phyloP scores from a whole-genome alignment of 2,888 invertebrate genomes.

The Gymnocheta viridis region DNA sequence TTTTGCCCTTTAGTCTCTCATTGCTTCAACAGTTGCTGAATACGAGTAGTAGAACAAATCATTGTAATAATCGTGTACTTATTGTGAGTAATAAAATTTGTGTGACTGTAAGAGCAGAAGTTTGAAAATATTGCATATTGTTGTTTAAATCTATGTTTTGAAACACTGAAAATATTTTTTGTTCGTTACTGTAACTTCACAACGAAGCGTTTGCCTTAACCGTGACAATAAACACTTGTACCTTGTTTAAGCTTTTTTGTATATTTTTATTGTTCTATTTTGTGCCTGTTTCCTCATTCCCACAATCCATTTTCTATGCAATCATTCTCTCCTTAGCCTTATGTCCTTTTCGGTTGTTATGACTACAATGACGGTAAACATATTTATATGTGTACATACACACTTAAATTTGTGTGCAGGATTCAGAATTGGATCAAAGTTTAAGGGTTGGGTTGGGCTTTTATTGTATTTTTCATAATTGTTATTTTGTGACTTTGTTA shows the following conservation, averaged over 20 bases:
- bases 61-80: neutral
- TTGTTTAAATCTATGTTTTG: neutral
- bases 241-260: conserved; percentile 39
- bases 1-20: neutral
- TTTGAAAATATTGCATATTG: neutral
- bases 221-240: conserved; percentile 67
- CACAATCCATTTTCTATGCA: conserved; percentile 7
- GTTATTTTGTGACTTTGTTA: conserved; percentile 56
- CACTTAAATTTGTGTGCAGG: no score
- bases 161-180: neutral
- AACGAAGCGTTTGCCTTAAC: conserved; percentile 58
- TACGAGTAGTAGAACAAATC: neutral
- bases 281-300: neutral
- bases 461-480: conserved; percentile 23
- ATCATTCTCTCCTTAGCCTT: conserved; percentile 36
- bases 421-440: conserved; percentile 20
- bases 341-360: conserved; percentile 36
- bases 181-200: conserved; percentile 7
- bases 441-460: conserved; percentile 62
- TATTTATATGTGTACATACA: no score
- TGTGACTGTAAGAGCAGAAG: neutral
- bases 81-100: neutral
- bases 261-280: conserved; percentile 7
- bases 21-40: conserved; percentile 33
- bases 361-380: conserved; percentile 3